Evolutionary conservation across 2,888 invertebrate genomes (phyloP).

Genomic region (Acronicta alni): DNA sequence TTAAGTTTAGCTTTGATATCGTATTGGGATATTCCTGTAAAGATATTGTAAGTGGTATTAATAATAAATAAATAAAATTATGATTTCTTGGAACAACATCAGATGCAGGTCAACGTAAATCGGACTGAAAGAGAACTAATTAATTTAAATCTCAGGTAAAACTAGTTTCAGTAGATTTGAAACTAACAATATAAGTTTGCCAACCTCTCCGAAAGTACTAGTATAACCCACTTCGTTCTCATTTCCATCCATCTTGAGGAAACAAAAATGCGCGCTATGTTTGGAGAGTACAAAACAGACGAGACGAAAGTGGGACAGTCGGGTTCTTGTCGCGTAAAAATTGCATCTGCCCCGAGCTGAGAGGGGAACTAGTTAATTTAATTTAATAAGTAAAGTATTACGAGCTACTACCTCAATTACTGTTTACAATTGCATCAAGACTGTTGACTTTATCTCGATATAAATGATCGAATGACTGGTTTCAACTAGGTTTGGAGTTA

Average conservation of each 20-base stretch:
- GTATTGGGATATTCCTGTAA: too few relatives aligned
- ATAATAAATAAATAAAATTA: too few relatives aligned
- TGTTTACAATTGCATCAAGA: conserved; percentile 30
- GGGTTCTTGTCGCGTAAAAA: conserved; percentile 48
- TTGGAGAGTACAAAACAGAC: conserved; percentile 41
- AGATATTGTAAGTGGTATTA: too few relatives aligned
- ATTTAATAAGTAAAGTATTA: conserved; percentile 44
- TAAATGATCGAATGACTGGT: neutral
- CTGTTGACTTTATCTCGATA: conserved; percentile 23
- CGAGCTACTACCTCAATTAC: conserved; percentile 22
- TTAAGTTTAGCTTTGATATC: too few relatives aligned
- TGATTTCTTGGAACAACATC: neutral
- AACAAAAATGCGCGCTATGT: conserved; percentile 38
- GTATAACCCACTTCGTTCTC: conserved; percentile 28
- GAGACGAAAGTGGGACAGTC: conserved; percentile 38
- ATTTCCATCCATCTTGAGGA: conserved; percentile 29
- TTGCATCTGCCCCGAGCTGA: conserved; percentile 45
- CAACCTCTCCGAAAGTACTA: conserved; percentile 26
- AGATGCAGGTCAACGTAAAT: neutral
- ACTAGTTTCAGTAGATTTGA: neutral
- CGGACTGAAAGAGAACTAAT: neutral
- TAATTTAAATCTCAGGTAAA: neutral
- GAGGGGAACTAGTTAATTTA: conserved; percentile 44
- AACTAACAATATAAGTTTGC: conserved; percentile 8
- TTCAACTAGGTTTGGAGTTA: conserved; percentile 1